Evolutionary conservation across 2,113 vertebrate genomes (phyloP).

Genomic region (Suricata suricatta): DNA sequence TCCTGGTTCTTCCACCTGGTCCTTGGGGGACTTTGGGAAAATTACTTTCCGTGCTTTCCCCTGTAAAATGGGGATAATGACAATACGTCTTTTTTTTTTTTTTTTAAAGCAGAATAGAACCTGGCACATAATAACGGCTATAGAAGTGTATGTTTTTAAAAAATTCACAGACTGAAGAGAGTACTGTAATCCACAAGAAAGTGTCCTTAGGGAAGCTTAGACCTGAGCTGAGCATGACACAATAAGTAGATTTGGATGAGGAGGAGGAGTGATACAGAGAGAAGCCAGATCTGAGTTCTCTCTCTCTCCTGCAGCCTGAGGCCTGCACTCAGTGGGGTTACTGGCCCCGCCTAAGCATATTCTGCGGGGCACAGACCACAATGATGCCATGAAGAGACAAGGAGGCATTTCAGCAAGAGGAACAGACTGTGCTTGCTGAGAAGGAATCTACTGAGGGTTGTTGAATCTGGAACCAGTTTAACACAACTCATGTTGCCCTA

Average conservation of each 20-base stretch:
- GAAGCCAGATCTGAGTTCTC: not conserved
- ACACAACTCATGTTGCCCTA: not conserved
- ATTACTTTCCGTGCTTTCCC: not conserved
- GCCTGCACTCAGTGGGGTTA: not conserved
- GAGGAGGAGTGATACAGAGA: not conserved
- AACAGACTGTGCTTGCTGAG: not conserved
- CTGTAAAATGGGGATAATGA: not conserved
- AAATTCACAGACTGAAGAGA: not conserved
- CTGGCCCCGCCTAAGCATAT: not conserved
- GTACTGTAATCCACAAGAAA: not conserved
- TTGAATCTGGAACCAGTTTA: not conserved
- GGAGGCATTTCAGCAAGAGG: not conserved
- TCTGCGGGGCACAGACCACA: no score
- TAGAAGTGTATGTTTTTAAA: not conserved
- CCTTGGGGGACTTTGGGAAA: not conserved
- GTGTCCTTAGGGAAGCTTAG: not conserved
- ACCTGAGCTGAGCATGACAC: not conserved
- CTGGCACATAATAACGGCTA: not conserved
- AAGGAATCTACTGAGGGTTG: not conserved
- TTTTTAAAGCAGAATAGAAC: not conserved
- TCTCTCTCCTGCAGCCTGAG: not conserved
- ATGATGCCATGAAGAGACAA: not conserved
- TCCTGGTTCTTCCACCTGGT: not conserved
- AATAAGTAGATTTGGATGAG: not conserved
- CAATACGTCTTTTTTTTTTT: not conserved